Conservation (phyloP, 2,797 vertebrate species). For the Diplodus puntazzo region DNA sequence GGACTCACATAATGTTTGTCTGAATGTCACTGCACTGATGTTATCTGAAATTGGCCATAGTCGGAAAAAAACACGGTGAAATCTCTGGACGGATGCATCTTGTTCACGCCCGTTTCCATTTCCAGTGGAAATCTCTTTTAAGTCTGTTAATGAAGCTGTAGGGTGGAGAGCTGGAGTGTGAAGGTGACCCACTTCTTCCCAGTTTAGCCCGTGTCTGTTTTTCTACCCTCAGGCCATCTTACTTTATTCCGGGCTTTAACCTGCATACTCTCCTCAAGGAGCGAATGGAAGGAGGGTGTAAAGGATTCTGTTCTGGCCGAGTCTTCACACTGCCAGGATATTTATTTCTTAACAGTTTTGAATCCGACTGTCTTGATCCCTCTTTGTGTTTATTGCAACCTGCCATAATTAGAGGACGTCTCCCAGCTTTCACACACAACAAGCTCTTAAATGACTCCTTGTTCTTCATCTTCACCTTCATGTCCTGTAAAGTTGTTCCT, state of each 20-base stretch:
- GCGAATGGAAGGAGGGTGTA: slow-evolving; percentile 39
- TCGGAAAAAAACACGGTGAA: neutral
- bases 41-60: neutral
- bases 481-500: neutral
- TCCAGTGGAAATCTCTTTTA: slow-evolving; percentile 40
- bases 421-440: neutral
- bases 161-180: slow-evolving; percentile 66
- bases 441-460: neutral
- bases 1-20: slow-evolving; percentile 4
- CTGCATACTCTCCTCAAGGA: slow-evolving; percentile 65
- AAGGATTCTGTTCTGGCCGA: slow-evolving; percentile 15
- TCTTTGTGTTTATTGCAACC: neutral
- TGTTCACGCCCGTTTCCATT: slow-evolving; percentile 16
- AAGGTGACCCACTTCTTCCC: slow-evolving; percentile 86
- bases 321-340: neutral
- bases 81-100: neutral
- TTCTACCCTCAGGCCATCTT: slow-evolving; percentile 72
- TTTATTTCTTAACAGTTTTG: neutral
- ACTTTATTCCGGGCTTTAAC: slow-evolving; percentile 76
- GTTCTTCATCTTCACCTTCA: too few relatives aligned
- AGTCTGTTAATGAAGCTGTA: slow-evolving; percentile 68
- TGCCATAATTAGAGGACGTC: slow-evolving; percentile 8
- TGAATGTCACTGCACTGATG: neutral
- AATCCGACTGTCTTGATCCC: neutral
- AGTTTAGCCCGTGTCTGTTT: slow-evolving; percentile 79